These are phyloP conservation scores for Bombus haemorrhoidalis DNA, from an alignment of 1,140 invertebrate genomes.

Conservation along the genomic window DNA sequence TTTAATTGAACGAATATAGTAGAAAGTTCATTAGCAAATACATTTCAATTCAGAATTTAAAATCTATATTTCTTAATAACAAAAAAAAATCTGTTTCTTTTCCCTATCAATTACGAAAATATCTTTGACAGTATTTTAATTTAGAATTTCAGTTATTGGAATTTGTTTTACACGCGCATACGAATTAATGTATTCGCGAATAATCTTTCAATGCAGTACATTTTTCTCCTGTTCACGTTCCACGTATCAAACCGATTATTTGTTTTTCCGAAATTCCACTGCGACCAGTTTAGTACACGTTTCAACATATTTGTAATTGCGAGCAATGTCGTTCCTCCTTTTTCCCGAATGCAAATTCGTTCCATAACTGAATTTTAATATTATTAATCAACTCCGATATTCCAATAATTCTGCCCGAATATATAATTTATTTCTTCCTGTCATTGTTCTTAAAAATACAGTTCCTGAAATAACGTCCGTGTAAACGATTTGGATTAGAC, in stretches of 20 bases:
- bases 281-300: not conserved
- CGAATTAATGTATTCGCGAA: not conserved
- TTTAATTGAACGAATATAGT: no score
- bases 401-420: not conserved
- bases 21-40: no score
- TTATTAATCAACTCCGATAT: not conserved
- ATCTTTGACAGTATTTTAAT: not conserved
- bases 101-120: not conserved
- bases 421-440: no score
- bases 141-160: not conserved
- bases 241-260: not conserved
- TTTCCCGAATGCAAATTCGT: not conserved
- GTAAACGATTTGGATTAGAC: no score
- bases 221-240: not conserved
- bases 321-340: not conserved
- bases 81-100: not conserved
- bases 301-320: not conserved
- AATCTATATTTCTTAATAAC: not conserved
- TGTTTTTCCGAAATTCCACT: not conserved
- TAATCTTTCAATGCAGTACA: not conserved
- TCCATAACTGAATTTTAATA: not conserved
- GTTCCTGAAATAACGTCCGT: no score
- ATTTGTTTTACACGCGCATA: not conserved
- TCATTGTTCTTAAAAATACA: no score
- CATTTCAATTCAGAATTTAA: not conserved